A percentile compares a stretch with the other conserved stretches of the same genome.
Conservation (phyloP, 2,113 vertebrate species). For the Picathartes gymnocephalus region DNA sequence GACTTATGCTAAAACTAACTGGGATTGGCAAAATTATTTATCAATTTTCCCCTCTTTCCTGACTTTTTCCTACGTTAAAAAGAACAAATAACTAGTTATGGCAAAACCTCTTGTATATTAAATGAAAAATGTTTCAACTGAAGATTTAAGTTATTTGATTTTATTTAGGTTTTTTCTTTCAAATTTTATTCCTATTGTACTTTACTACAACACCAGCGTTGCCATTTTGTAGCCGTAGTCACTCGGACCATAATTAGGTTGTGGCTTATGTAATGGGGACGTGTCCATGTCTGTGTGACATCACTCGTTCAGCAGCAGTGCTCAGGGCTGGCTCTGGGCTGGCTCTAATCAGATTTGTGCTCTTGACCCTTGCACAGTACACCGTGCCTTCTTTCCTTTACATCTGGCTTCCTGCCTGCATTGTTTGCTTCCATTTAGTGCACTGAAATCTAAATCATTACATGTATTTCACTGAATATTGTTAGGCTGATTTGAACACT, state of each 20-base stretch:
- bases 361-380: background rate
- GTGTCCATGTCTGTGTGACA: accelerated
- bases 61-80: background rate
- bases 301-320: background rate
- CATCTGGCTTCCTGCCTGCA: background rate
- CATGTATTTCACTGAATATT: background rate
- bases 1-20: background rate
- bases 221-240: background rate
- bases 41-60: background rate
- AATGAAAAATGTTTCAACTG: background rate
- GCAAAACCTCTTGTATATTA: background rate
- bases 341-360: background rate
- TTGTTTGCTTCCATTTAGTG: background rate
- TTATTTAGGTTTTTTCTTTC: background rate
- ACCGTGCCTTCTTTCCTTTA: background rate
- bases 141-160: background rate
- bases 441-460: background rate
- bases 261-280: background rate
- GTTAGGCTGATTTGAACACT: background rate
- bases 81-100: background rate
- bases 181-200: background rate
- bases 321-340: background rate
- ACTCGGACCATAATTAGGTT: background rate
- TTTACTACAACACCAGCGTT: background rate
- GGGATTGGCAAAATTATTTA: background rate